These are phyloP conservation scores for Onthophagus taurus DNA, from an alignment of 1,140 invertebrate species.

Conservation along the genomic window DNA sequence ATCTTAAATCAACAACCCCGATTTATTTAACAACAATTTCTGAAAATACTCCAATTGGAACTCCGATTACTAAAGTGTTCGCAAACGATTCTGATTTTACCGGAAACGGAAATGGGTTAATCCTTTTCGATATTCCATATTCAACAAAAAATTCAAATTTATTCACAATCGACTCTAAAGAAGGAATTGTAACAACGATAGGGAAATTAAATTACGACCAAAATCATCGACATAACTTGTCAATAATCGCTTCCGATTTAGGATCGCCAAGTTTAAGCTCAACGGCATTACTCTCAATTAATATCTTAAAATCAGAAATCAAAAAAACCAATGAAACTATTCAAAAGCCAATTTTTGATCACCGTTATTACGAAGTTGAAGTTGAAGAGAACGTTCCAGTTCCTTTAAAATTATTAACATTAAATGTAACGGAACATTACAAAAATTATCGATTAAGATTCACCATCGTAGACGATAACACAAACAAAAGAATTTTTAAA, in stretches of 20 bases:
- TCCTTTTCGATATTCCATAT: slow-evolving; percentile 59
- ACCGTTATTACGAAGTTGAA: slow-evolving; percentile 68
- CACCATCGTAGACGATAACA: slow-evolving; percentile 45
- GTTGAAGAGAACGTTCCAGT: slow-evolving; percentile 63
- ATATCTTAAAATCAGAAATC: slow-evolving; percentile 55
- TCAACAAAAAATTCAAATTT: slow-evolving; percentile 50
- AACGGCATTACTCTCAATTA: slow-evolving; percentile 57
- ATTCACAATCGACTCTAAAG: slow-evolving; percentile 71
- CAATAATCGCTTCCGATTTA: slow-evolving; percentile 71
- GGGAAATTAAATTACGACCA: slow-evolving; percentile 64
- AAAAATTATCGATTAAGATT: slow-evolving; percentile 47
- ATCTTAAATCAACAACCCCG: slow-evolving; percentile 42
- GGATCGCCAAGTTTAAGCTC: slow-evolving; percentile 72
- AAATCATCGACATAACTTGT: slow-evolving; percentile 58
- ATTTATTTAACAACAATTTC: slow-evolving; percentile 60
- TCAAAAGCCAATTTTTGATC: slow-evolving; percentile 54
- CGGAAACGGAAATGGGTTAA: slow-evolving; percentile 73
- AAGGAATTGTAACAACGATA: slow-evolving; percentile 67
- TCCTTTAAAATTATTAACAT: slow-evolving; percentile 55
- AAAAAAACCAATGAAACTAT: slow-evolving; percentile 36
- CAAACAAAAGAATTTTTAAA: slow-evolving; percentile 49
- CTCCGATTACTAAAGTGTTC: slow-evolving; percentile 57
- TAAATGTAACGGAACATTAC: slow-evolving; percentile 56
- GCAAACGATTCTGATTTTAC: slow-evolving; percentile 79
- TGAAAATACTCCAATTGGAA: slow-evolving; percentile 60